Evolutionary conservation across 2,113 vertebrate species (phyloP).

Genomic region (Leucoraja erinaceus): DNA sequence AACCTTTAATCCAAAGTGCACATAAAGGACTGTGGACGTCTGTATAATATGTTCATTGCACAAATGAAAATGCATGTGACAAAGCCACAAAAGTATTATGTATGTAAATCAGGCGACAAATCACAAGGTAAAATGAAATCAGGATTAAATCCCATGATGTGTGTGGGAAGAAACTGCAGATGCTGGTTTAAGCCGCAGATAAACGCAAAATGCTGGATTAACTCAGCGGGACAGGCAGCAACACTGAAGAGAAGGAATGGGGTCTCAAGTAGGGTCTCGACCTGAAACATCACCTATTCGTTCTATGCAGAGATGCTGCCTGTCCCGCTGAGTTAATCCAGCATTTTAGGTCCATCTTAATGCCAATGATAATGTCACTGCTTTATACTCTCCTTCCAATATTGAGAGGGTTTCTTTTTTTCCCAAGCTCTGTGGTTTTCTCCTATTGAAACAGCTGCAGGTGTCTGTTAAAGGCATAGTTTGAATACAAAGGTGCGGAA

Average conservation of each 20-base stretch:
- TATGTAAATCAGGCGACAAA: not conserved
- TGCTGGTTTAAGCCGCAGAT: no score
- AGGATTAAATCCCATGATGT: no score
- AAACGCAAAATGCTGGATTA: no score
- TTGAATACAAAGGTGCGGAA: not conserved
- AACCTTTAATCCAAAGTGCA: not conserved
- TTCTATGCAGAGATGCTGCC: no score
- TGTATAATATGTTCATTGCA: not conserved
- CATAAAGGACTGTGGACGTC: slow-evolving; percentile 3
- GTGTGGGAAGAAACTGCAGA: no score
- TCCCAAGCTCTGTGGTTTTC: not conserved
- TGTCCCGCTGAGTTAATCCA: no score
- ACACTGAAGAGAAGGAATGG: no score
- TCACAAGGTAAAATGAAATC: not conserved
- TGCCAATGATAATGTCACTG: not conserved
- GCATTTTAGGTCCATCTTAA: not conserved
- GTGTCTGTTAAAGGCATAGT: not conserved
- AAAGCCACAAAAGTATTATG: not conserved
- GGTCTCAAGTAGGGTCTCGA: no score
- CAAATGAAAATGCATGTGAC: not conserved
- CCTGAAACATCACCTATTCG: no score
- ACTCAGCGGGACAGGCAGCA: no score
- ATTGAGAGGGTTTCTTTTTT: not conserved
- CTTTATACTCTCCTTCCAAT: not conserved
- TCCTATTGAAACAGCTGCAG: not conserved